Evolutionary conservation across 2,113 vertebrate species (phyloP).

Genomic region (Candoia aspera): DNA sequence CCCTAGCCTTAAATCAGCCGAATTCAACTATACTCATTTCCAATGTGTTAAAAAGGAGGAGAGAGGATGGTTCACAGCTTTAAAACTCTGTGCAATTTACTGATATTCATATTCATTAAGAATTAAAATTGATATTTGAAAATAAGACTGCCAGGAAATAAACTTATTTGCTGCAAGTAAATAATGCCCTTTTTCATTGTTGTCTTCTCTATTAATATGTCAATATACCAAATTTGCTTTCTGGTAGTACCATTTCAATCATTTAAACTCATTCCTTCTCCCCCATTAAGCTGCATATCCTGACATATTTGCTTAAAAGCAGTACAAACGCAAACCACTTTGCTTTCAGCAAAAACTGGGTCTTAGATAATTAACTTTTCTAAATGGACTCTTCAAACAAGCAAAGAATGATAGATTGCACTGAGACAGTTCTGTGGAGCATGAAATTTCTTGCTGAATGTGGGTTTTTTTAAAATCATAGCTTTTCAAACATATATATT

Average conservation of each 20-base stretch:
- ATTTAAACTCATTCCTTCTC: not conserved
- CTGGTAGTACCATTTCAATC: not conserved
- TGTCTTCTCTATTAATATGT: not conserved
- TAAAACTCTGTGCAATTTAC: not conserved
- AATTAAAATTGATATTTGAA: not conserved
- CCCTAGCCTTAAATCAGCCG: not conserved
- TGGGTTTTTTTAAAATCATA: not conserved
- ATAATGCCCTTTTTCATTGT: not conserved
- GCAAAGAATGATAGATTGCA: not conserved
- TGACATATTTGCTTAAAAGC: not conserved
- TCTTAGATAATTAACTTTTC: not conserved
- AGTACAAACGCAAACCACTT: not conserved
- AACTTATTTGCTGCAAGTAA: not conserved
- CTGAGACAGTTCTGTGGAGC: not conserved
- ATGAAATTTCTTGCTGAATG: not conserved
- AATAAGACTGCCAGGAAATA: not conserved
- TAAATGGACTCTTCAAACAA: not conserved
- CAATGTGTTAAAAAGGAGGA: not conserved
- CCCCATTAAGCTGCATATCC: not conserved
- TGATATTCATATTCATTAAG: not conserved
- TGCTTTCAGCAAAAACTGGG: not conserved
- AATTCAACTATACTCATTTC: not conserved
- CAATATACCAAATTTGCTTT: not conserved
- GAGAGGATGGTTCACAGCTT: not conserved
- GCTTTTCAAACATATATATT: not conserved